These are phyloP conservation scores for Erythrocebus patas DNA, from an alignment of 2,113 vertebrate species.

Conservation along the genomic window DNA sequence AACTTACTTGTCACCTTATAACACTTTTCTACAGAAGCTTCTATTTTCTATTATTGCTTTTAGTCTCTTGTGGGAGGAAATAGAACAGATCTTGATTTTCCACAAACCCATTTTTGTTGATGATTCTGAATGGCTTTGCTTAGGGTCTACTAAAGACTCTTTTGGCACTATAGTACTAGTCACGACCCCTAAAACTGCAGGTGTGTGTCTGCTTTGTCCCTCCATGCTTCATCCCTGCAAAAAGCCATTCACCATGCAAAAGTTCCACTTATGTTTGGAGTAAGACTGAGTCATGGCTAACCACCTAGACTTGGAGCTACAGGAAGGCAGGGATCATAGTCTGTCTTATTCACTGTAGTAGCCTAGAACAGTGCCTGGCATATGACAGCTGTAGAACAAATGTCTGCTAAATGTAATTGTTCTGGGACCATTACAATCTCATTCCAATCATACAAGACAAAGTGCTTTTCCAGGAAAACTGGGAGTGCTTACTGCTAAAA, in stretches of 20 bases:
- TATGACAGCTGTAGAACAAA: not conserved
- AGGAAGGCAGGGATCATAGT: not conserved
- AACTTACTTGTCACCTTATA: too few species aligned
- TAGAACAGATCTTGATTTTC: constrained; percentile 53
- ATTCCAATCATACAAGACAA: constrained; percentile 54
- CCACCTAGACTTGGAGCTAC: not conserved
- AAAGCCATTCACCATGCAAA: constrained; percentile 4
- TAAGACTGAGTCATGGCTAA: not conserved
- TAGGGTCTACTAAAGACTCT: not conserved
- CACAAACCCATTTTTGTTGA: constrained; percentile 32
- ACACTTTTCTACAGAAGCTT: not conserved
- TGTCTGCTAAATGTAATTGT: constrained; percentile 31
- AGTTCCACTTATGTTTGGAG: not conserved
- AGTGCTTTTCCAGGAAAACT: constrained; percentile 58
- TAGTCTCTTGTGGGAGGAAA: constrained; percentile 6
- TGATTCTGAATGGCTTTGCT: constrained; percentile 26
- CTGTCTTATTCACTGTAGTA: not conserved
- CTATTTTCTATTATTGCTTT: not conserved
- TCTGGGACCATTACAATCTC: constrained; percentile 32
- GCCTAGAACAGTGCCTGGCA: not conserved
- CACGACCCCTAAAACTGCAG: not conserved
- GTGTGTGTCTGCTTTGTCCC: not conserved
- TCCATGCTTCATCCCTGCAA: not conserved
- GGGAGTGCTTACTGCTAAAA: constrained; percentile 57
- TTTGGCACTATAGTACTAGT: not conserved